Evolutionary conservation across 2,888 invertebrate genomes (phyloP).

Genomic region (Chrysomela aeneicollis): DNA sequence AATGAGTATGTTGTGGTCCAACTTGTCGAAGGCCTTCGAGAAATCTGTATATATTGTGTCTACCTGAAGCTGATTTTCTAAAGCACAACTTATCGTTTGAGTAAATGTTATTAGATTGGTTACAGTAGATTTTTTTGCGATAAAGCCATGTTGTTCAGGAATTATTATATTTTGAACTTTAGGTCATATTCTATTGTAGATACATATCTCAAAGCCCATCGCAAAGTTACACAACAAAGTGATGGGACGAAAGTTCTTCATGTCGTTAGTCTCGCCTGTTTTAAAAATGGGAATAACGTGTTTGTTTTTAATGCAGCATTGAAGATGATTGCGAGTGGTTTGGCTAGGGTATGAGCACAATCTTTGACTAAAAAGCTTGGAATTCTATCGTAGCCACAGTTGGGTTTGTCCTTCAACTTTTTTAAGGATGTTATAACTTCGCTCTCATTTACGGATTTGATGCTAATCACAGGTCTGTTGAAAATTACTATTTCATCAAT

Average conservation of each 20-base stretch:
- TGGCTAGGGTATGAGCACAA: not conserved
- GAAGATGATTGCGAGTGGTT: conserved; percentile 13
- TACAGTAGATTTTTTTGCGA: conserved; percentile 6
- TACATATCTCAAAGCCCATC: conserved; percentile 13
- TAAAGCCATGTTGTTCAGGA: conserved; percentile 9
- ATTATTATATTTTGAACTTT: conserved; percentile 17
- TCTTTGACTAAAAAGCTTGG: conserved; percentile 8
- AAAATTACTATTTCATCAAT: conserved; percentile 1
- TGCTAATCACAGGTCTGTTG: conserved; percentile 5
- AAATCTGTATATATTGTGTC: conserved; percentile 6
- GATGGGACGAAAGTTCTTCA: conserved; percentile 5
- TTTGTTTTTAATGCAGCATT: conserved; percentile 11
- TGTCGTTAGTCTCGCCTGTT: conserved; percentile 1
- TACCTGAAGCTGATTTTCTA: conserved; percentile 12
- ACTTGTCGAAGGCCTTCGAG: conserved; percentile 3
- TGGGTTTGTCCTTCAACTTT: conserved; percentile 8
- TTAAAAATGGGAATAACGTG: conserved; percentile 1
- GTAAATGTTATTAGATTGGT: conserved; percentile 9
- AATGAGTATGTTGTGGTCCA: conserved; percentile 3
- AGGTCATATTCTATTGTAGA: conserved; percentile 12
- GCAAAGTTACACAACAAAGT: conserved; percentile 15
- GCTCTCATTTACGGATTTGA: conserved; percentile 8
- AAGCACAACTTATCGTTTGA: conserved; percentile 9
- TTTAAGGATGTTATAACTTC: conserved; percentile 5
- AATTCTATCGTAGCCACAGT: conserved; percentile 7